Conservation (phyloP, 2,888 invertebrate species). For the Chironomus tentans region DNA sequence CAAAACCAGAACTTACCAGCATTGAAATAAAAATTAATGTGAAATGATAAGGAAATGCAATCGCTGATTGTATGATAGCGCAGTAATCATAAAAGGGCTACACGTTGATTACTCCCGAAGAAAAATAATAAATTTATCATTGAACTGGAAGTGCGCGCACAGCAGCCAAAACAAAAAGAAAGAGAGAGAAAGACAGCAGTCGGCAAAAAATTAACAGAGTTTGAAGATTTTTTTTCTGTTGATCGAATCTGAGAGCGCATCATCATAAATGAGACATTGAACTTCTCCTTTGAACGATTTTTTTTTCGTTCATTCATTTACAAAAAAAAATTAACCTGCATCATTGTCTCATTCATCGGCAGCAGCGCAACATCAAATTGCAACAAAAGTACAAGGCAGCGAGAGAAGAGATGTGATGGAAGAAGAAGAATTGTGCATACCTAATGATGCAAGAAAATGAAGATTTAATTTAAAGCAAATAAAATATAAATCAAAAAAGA, state of each 20-base stretch:
- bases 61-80: background rate
- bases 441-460: constrained; percentile 17
- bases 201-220: background rate
- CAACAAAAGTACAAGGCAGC: background rate
- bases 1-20: background rate
- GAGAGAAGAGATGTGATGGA: background rate
- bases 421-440: constrained; percentile 3
- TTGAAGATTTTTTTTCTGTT: background rate
- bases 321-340: background rate
- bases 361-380: too few species aligned
- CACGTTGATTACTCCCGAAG: background rate
- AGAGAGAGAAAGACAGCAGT: background rate
- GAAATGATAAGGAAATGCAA: constrained; percentile 26
- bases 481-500: constrained; percentile 25
- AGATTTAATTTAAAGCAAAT: constrained; percentile 27
- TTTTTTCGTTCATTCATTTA: background rate
- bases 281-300: background rate
- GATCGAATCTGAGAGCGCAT: background rate
- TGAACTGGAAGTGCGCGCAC: too few species aligned
- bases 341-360: background rate
- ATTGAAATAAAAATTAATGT: background rate
- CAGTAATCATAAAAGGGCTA: background rate
- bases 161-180: too few species aligned
- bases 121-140: too few species aligned
- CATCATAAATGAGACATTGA: constrained; percentile 8